These are phyloP conservation scores for Drosophila leontia DNA, from an alignment of 1,140 invertebrate species.

Conservation along the genomic window DNA sequence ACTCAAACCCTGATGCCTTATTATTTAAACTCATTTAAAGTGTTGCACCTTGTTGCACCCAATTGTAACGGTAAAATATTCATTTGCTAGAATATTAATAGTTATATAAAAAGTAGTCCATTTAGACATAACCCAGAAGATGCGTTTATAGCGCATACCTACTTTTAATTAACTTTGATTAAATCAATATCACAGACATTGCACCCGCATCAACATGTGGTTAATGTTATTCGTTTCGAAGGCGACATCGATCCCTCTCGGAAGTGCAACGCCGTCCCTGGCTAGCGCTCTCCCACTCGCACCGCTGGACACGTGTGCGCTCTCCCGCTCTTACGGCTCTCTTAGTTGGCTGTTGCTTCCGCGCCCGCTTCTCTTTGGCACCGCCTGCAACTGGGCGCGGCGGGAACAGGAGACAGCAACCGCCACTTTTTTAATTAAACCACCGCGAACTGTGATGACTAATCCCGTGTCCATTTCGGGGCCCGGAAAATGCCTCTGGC, in stretches of 20 bases:
- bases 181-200: background rate
- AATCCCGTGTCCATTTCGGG: constrained; percentile 42
- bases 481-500: constrained; percentile 37
- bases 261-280: constrained; percentile 47
- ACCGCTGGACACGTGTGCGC: constrained; percentile 34
- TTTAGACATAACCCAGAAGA: background rate
- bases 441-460: constrained; percentile 64
- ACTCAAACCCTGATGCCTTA: too few relatives aligned
- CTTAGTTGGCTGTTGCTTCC: constrained; percentile 73
- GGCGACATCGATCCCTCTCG: constrained; percentile 17
- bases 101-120: background rate
- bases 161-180: constrained; percentile 1
- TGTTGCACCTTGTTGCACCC: background rate
- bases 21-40: background rate
- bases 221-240: constrained; percentile 15
- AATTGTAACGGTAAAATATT: background rate
- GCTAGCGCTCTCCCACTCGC: background rate
- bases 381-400: constrained; percentile 63
- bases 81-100: background rate
- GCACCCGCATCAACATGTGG: constrained; percentile 30
- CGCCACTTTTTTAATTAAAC: constrained; percentile 72
- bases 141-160: background rate
- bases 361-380: constrained; percentile 46
- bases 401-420: constrained; percentile 64
- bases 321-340: constrained; percentile 48